Conservation (phyloP, 2,797 vertebrate genomes). For the Arnoldichthys spilopterus region DNA sequence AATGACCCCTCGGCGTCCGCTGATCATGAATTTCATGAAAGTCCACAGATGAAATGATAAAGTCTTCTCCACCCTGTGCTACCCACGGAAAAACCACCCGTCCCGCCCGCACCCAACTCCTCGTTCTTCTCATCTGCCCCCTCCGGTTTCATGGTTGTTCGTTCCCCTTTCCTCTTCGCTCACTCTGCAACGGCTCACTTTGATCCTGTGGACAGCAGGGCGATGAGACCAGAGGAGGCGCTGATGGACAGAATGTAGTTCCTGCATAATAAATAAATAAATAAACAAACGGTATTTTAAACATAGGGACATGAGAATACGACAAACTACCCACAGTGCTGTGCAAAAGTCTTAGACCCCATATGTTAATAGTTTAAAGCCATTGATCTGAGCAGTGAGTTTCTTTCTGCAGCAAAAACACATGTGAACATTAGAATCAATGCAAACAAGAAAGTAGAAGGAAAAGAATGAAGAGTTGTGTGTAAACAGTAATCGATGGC, state of each 20-base stretch:
- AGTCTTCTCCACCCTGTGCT: constrained; percentile 32
- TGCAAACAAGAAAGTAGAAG: no score
- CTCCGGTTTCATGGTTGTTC: constrained; percentile 18
- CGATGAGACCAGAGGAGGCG: constrained; percentile 94
- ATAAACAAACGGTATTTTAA: no score
- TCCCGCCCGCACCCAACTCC: neutral
- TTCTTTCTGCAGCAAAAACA: no score
- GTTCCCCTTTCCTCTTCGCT: constrained; percentile 29
- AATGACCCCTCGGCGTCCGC: constrained; percentile 74
- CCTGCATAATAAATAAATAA: constrained; percentile 68
- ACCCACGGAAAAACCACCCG: constrained; percentile 12
- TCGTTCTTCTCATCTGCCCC: constrained; percentile 18
- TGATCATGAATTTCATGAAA: constrained; percentile 79
- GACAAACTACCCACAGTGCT: no score
- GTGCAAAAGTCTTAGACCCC: no score
- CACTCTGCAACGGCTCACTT: constrained; percentile 77
- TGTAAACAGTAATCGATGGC: no score
- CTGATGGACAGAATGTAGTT: constrained; percentile 98
- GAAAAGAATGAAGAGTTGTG: no score
- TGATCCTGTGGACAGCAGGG: constrained; percentile 95
- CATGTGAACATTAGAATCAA: no score
- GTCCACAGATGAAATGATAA: constrained; percentile 66
- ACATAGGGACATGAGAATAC: neutral
- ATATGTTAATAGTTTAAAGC: no score
- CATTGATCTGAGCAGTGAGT: no score